Percentiles rank a stretch among this genome's conserved stretches.
These are phyloP conservation scores for Drosophila nr. perissopoda DNA, from an alignment of 2,888 invertebrate species.

Conservation along the genomic window DNA sequence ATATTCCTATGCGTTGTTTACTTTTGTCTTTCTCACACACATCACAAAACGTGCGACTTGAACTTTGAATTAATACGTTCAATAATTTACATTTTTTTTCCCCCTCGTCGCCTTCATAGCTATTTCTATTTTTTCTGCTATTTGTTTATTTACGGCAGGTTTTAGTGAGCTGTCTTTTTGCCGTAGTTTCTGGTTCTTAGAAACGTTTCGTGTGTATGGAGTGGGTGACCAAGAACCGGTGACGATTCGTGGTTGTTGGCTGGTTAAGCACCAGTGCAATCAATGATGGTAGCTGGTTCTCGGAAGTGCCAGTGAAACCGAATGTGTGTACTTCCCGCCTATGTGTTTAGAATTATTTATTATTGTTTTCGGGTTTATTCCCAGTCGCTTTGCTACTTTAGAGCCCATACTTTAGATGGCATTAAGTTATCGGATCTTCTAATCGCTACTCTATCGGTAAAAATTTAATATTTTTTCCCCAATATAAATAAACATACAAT, in stretches of 20 bases:
- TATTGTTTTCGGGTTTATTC: conserved; percentile 40
- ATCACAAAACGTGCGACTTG: conserved; percentile 76
- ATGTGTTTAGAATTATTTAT: conserved; percentile 64
- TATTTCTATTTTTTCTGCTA: conserved; percentile 41
- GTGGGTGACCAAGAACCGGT: conserved; percentile 43
- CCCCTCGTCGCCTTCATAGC: neutral
- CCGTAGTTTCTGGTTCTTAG: conserved; percentile 47
- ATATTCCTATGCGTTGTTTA: conserved; percentile 36
- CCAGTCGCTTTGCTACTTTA: neutral
- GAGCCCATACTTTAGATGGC: conserved; percentile 1
- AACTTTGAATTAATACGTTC: conserved; percentile 80
- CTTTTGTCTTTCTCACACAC: conserved; percentile 64
- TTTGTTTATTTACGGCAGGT: conserved; percentile 72
- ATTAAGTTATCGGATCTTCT: conserved; percentile 16
- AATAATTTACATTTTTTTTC: conserved; percentile 73
- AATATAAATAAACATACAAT: neutral
- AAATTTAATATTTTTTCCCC: neutral
- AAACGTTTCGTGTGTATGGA: conserved; percentile 37
- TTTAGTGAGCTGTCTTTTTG: conserved; percentile 35
- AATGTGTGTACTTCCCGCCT: conserved; percentile 67
- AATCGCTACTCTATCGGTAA: conserved; percentile 7
- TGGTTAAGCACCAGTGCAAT: conserved; percentile 8
- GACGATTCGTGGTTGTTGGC: conserved; percentile 12
- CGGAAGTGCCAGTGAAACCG: conserved; percentile 64
- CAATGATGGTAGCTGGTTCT: conserved; percentile 56